A percentile compares a stretch with the other conserved stretches of the same genome.
Conservation (phyloP, 2,113 vertebrate genomes). For the Rhynchopsitta pachyrhyncha region DNA sequence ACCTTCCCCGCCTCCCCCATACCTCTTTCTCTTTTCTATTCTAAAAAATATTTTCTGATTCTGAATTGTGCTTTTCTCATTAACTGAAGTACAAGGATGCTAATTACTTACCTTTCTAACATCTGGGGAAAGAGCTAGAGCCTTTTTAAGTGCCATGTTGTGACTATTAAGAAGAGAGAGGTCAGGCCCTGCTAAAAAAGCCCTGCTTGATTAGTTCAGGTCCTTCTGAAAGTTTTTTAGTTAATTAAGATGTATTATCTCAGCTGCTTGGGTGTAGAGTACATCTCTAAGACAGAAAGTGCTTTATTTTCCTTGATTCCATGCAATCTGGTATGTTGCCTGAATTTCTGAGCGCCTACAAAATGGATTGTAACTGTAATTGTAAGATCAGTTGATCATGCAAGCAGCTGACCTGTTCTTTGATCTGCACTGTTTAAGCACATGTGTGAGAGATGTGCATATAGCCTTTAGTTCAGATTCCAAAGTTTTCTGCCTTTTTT, state of each 20-base stretch:
- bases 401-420: not conserved
- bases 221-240: not conserved
- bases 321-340: not conserved
- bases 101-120: not conserved
- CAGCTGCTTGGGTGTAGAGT: not conserved
- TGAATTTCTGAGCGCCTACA: not conserved
- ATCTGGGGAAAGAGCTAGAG: not conserved
- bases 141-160: not conserved
- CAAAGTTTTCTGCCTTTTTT: not conserved
- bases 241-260: not conserved
- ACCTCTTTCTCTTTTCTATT: not conserved
- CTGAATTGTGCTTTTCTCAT: not conserved
- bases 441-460: not conserved
- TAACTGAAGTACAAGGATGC: not conserved
- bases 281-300: not conserved
- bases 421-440: not conserved
- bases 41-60: not conserved
- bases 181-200: not conserved
- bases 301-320: not conserved
- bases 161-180: not conserved
- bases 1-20: fast-evolving
- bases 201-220: not conserved
- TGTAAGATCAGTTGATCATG: not conserved
- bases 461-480: not conserved
- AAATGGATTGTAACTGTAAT: not conserved